Evolutionary conservation across 2,797 vertebrate genomes (phyloP).

Genomic region (Zenarchopterus dispar): DNA sequence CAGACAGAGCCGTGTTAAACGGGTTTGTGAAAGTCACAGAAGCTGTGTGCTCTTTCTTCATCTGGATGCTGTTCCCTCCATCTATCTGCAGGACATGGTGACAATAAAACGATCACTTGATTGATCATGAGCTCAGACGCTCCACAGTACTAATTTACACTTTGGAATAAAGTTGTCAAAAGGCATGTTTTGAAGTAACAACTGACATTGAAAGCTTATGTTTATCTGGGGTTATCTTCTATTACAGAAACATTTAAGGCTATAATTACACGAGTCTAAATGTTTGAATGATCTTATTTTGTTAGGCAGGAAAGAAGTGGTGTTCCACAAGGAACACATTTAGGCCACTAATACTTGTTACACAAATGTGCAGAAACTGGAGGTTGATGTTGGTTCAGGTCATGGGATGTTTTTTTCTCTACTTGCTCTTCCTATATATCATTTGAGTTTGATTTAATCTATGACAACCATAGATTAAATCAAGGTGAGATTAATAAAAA

Average conservation of each 20-base stretch:
- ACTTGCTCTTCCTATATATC: neutral
- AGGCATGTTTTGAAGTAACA: too few relatives aligned
- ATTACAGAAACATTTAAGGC: neutral
- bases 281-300: too few relatives aligned
- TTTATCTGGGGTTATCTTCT: constrained; percentile 5
- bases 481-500: constrained; percentile 5
- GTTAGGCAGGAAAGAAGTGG: too few relatives aligned
- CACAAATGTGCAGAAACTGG: too few relatives aligned
- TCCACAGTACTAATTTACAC: too few relatives aligned
- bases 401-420: too few relatives aligned
- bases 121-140: neutral
- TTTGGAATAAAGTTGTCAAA: too few relatives aligned
- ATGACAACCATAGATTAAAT: constrained; percentile 2
- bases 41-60: constrained; percentile 37
- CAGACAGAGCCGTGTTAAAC: constrained; percentile 23
- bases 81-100: constrained; percentile 52
- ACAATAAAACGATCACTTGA: neutral
- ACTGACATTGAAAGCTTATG: too few relatives aligned
- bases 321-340: too few relatives aligned
- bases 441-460: neutral
- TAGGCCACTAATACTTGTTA: too few relatives aligned
- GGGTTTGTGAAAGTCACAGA: constrained; percentile 61
- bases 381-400: too few relatives aligned
- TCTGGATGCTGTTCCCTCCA: constrained; percentile 54
- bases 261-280: too few relatives aligned